Evolutionary conservation across 2,888 invertebrate species (phyloP).

Genomic region (Notocelia uddmanniana): DNA sequence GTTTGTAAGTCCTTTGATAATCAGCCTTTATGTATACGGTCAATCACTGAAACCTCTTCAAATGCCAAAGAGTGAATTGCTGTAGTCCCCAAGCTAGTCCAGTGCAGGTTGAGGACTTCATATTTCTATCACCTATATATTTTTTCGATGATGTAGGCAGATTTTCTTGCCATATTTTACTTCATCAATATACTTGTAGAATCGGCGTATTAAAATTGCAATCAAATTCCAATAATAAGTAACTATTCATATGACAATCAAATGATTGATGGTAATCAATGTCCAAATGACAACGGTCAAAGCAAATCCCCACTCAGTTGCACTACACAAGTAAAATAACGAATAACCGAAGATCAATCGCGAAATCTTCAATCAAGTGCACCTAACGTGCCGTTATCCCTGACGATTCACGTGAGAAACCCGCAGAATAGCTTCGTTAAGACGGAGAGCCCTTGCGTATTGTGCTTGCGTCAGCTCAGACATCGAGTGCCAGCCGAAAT

Average conservation of each 20-base stretch:
- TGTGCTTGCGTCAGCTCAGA: slow-evolving; percentile 74
- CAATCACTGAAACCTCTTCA: no score
- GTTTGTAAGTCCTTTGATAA: no score
- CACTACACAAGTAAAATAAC: slow-evolving; percentile 25
- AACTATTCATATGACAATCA: not conserved
- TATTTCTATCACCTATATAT: not conserved
- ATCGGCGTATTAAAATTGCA: not conserved
- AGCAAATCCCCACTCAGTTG: not conserved
- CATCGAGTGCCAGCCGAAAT: slow-evolving; percentile 70
- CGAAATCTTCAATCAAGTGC: slow-evolving; percentile 44
- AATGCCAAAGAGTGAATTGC: not conserved
- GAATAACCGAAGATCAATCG: slow-evolving; percentile 42
- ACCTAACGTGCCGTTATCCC: slow-evolving; percentile 51
- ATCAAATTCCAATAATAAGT: not conserved
- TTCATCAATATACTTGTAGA: no score
- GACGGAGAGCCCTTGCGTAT: slow-evolving; percentile 75
- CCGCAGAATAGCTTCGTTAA: slow-evolving; percentile 84
- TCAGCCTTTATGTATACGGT: no score
- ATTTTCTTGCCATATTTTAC: not conserved
- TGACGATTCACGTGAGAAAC: slow-evolving; percentile 81
- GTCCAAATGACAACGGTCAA: not conserved
- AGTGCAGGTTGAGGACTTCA: not conserved
- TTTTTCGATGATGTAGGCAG: not conserved
- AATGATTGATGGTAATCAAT: slow-evolving; percentile 14
- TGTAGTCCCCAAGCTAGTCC: not conserved